Evolutionary conservation across 2,888 invertebrate species (phyloP).

Genomic region (Eumerus sabulonum): DNA sequence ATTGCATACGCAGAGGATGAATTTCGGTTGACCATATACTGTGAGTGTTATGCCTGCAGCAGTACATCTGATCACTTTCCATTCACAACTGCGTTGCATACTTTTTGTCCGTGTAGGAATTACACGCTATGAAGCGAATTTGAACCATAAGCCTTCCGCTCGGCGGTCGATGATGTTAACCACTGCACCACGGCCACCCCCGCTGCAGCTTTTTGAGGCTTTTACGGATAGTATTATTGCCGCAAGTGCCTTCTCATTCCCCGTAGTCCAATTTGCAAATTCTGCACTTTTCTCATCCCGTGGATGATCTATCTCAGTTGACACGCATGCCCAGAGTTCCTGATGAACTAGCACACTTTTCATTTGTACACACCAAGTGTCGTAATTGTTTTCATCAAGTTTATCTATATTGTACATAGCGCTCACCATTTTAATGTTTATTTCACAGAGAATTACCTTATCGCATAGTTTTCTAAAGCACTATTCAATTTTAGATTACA

Average conservation of each 20-base stretch:
- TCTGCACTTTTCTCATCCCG: conserved; percentile 24
- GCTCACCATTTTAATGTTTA: conserved; percentile 1
- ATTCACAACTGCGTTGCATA: no score
- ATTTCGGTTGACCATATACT: no score
- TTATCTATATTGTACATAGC: not conserved
- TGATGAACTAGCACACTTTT: conserved; percentile 19
- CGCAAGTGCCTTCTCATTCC: conserved; percentile 35
- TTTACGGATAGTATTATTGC: conserved; percentile 25
- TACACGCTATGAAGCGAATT: no score
- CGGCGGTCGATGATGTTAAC: no score
- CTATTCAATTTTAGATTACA: not conserved
- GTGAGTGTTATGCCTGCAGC: no score
- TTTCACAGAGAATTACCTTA: not conserved
- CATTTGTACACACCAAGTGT: conserved; percentile 24
- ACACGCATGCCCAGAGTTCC: conserved; percentile 27
- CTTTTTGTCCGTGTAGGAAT: no score
- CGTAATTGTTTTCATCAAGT: conserved; percentile 18
- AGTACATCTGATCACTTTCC: no score
- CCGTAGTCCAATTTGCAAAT: conserved; percentile 10
- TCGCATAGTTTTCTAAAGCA: not conserved
- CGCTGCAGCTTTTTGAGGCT: conserved; percentile 70
- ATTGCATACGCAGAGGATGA: no score
- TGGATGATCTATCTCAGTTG: conserved; percentile 5
- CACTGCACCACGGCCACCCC: no score
- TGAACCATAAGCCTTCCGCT: no score